phyloP scores from a whole-genome alignment of 2,888 invertebrate genomes.

The Frankliniella fusca region DNA sequence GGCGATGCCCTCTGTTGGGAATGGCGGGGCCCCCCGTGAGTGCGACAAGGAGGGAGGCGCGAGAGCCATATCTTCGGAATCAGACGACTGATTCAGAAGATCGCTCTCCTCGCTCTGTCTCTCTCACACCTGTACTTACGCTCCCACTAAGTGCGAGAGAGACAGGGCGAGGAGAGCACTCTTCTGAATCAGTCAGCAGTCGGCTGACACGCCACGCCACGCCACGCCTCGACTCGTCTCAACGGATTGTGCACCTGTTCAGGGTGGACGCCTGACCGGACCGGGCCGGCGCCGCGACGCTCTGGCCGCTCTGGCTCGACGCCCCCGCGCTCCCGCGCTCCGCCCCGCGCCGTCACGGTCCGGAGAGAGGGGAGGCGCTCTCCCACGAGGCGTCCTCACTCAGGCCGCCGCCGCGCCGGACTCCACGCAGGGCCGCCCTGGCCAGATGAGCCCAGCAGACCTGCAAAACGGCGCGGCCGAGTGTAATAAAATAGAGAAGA shows the following conservation, averaged over 20 bases:
- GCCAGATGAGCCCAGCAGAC: not conserved
- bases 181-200: too few species aligned
- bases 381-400: conserved; percentile 4
- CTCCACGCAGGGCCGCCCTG: not conserved
- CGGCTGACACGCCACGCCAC: not conserved
- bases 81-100: too few species aligned
- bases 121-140: too few species aligned
- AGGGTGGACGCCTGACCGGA: not conserved
- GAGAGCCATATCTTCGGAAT: too few species aligned
- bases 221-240: not conserved
- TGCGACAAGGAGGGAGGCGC: too few species aligned
- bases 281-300: not conserved
- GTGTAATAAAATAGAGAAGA: too few species aligned
- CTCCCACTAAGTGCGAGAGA: too few species aligned
- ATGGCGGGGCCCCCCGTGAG: too few species aligned
- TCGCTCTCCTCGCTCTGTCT: too few species aligned
- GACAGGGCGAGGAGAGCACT: too few species aligned
- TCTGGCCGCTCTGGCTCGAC: not conserved
- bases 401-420: not conserved
- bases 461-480: not conserved
- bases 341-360: not conserved
- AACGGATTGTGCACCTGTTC: conserved; percentile 22
- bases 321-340: not conserved
- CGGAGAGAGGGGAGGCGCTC: not conserved
- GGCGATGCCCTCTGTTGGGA: too few species aligned